Evolutionary conservation across 1,140 invertebrate species (phyloP).

Genomic region (Lasioglossum baleicum): DNA sequence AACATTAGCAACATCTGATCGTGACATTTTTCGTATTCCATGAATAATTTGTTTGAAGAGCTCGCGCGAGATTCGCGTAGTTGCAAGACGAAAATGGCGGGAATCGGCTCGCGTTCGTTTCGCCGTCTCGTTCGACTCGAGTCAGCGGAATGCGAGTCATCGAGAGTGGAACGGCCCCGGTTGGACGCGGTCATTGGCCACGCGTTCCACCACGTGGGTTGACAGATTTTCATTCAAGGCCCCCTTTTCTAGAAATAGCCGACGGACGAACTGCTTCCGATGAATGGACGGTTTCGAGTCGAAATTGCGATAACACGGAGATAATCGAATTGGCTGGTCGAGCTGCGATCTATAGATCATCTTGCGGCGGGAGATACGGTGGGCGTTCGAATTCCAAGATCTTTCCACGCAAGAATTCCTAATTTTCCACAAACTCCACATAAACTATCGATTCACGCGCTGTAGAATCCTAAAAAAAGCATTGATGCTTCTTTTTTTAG

Average conservation of each 20-base stretch:
- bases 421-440: too few relatives aligned
- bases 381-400: neutral
- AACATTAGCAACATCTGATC: too few relatives aligned
- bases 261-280: neutral
- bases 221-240: slow-evolving; percentile 53
- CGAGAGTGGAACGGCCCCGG: slow-evolving; percentile 53
- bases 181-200: slow-evolving; percentile 59
- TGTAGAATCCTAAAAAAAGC: too few relatives aligned
- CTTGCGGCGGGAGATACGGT: too few relatives aligned
- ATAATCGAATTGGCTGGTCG: neutral
- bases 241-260: slow-evolving; percentile 41
- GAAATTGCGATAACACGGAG: neutral
- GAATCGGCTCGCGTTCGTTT: neutral
- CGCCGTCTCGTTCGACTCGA: slow-evolving; percentile 26
- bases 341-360: neutral
- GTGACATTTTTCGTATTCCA: too few relatives aligned
- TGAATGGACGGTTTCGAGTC: slow-evolving; percentile 17
- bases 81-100: too few relatives aligned
- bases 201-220: slow-evolving; percentile 54
- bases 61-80: too few relatives aligned
- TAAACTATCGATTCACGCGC: too few relatives aligned
- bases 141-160: slow-evolving; percentile 48
- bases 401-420: neutral
- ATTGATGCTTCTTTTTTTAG: too few relatives aligned
- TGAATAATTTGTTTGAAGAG: too few relatives aligned